Evolutionary conservation across 2,797 vertebrate species (phyloP), one percentile per base, ranked within the genome.

Genomic region (Artibeus lituratus): DNA sequence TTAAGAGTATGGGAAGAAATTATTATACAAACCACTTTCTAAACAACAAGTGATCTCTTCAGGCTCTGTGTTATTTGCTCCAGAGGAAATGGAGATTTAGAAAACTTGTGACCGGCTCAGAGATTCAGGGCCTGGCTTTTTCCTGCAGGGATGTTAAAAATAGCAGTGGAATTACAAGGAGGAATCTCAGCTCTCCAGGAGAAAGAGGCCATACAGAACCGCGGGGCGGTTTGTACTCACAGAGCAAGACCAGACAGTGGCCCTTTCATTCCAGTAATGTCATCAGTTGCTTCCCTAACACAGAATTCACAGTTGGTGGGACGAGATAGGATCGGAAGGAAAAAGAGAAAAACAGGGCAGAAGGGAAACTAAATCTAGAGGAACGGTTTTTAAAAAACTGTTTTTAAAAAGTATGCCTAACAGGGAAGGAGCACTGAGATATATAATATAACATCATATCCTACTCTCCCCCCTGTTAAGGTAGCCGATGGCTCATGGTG

Each of bases 141-240:
- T 83, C 51, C 92, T 59, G 32, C 3, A 77, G 42, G 73, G 59
- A 82, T 87, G 90, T 78, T 94, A 91, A 95, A 93, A 88, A 94
- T 67, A 96, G 93, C 80, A 62, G 77, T 47, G 91, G 86, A 72
- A 84, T 92, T 85, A 87, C 24, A 85, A 92, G 90, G 89, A 81
- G 47, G 77, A 51, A 77, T 90, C 92, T 83, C 76, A 87, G 3
- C 22, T 39, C 67, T 76, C 32, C 37, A 7, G 39, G 69, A 95
- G 87, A 91, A 96, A 94, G 87, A 77, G 39, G 74, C 80, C 80
- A 62, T 80, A 81, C 84, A 91, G n/a, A 72, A 81, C 39, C 4
- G 29, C 93, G 37, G 90, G 4, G 90, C 32, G 53, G n/a, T 59
- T 67, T 90, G 67, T 62, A 62, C 80, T 76, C 29, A 47, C 62